phyloP scores from a whole-genome alignment of 2,888 invertebrate species.

The Nomada goodeniana region DNA sequence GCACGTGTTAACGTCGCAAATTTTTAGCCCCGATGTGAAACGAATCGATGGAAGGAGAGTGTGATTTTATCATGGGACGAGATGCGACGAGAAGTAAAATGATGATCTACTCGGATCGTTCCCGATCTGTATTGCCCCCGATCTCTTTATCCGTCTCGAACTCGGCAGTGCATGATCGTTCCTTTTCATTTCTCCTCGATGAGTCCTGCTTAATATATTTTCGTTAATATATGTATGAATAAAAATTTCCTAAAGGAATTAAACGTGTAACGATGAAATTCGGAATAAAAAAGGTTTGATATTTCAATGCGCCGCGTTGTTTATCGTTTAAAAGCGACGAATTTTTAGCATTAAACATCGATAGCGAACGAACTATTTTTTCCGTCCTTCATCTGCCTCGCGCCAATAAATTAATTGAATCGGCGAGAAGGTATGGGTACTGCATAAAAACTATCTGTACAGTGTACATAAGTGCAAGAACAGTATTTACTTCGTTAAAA shows the following conservation, averaged over 20 bases:
- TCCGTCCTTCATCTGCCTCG: too few species aligned
- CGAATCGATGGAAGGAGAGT: conserved; percentile 3
- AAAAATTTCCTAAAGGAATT: neutral
- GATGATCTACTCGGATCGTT: neutral
- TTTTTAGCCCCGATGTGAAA: conserved; percentile 24
- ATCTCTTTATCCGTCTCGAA: neutral
- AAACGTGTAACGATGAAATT: too few species aligned
- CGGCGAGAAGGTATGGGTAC: too few species aligned
- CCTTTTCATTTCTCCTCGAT: neutral
- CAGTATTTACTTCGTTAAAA: too few species aligned
- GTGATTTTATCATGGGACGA: neutral
- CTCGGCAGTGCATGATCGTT: neutral
- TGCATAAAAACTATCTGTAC: too few species aligned
- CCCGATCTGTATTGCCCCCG: neutral
- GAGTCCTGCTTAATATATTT: neutral
- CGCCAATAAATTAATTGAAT: too few species aligned
- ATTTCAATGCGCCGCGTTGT: too few species aligned
- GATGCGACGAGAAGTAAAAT: neutral
- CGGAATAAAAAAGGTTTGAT: too few species aligned
- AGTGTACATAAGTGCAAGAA: too few species aligned
- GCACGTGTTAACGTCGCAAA: conserved; percentile 25
- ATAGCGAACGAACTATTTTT: too few species aligned
- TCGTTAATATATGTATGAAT: neutral
- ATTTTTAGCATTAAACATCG: too few species aligned
- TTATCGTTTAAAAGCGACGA: too few species aligned